Percentiles rank a stretch among this genome's conserved stretches.
Conservation (phyloP, 2,113 vertebrate species). For the Platycercus adscitus region DNA sequence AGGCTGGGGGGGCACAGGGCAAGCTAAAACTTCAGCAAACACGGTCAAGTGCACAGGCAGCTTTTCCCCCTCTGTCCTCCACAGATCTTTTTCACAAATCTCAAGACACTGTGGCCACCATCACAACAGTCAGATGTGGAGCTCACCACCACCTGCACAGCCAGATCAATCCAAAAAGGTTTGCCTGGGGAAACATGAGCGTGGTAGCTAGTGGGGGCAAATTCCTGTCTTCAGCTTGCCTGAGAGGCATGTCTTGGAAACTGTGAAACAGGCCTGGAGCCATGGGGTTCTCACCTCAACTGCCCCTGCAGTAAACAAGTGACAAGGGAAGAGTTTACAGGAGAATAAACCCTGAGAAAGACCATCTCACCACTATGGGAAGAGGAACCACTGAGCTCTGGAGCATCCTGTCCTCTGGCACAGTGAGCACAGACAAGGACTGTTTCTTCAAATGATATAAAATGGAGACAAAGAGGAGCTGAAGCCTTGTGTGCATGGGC, state of each 20-base stretch:
- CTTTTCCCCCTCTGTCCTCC: background rate
- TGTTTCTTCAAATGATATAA: background rate
- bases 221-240: background rate
- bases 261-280: background rate
- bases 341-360: background rate
- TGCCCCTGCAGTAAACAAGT: background rate
- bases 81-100: background rate
- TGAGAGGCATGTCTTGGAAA: background rate
- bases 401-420: accelerated
- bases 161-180: background rate
- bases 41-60: background rate
- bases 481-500: background rate
- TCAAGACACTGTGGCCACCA: background rate
- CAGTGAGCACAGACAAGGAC: background rate
- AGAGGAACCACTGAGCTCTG: background rate
- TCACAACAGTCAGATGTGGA: background rate
- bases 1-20: slow-evolving; percentile 7
- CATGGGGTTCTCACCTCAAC: background rate
- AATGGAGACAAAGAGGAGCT: background rate
- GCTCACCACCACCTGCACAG: background rate
- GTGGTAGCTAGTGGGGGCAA: accelerated
- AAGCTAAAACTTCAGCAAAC: slow-evolving; percentile 54
- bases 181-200: background rate
- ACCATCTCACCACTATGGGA: background rate
- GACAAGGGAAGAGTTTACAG: background rate